Conservation (phyloP, 2,888 invertebrate species). For the Syritta pipiens region DNA sequence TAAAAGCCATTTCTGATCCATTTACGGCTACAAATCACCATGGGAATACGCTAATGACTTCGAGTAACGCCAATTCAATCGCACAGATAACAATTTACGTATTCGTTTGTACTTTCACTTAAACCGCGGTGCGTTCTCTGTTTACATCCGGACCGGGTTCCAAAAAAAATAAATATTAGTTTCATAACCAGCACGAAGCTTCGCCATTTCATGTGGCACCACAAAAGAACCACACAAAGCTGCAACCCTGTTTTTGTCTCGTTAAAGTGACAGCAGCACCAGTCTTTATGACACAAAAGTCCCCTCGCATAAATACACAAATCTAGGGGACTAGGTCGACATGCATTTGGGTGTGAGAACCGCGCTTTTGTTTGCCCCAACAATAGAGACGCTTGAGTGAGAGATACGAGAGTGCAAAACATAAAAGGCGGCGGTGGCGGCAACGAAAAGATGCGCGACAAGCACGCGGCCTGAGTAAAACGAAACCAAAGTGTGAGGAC, state of each 20-base stretch:
- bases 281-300: no score
- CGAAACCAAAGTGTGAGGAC: neutral
- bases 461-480: slow-evolving; percentile 23
- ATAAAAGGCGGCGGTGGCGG: slow-evolving; percentile 6
- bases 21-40: neutral
- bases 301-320: slow-evolving; percentile 2
- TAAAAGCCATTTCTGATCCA: neutral
- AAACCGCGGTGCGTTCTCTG: neutral
- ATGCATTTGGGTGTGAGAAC: slow-evolving; percentile 51
- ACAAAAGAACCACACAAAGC: no score
- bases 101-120: slow-evolving; percentile 26
- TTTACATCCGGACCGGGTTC: no score
- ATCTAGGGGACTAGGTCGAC: slow-evolving; percentile 52
- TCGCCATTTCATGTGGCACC: no score
- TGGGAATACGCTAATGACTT: neutral
- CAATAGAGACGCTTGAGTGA: slow-evolving; percentile 54
- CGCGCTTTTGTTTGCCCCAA: slow-evolving; percentile 41
- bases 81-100: neutral
- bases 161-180: no score
- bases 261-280: no score
- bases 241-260: no score
- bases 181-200: no score
- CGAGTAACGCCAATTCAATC: slow-evolving; percentile 1
- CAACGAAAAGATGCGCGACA: slow-evolving; percentile 18
- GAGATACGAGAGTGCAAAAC: slow-evolving; percentile 8